Base-by-base conservation (phyloP, 2,797 vertebrate species). In the Pseudopleuronectes americanus region DNA sequence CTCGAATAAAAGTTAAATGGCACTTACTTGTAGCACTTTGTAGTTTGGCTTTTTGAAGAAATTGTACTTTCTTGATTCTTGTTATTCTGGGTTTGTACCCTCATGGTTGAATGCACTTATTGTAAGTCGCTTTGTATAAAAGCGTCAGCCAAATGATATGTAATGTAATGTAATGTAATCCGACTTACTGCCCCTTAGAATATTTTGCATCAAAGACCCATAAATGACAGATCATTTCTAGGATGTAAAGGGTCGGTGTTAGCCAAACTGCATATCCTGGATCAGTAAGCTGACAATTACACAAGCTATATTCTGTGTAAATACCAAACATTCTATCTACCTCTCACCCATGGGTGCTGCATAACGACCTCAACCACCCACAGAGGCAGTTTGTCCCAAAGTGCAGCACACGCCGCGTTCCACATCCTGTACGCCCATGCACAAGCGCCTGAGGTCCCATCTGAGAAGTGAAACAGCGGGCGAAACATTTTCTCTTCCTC, bases 371-470 rank as follows among this genome's bases (percentile, higher is more conserved):
- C 69, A 78, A 54, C 69, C 86, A 52, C 79, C 90, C 62, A 79
- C 76, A 41, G 60, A 64, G 7, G 10, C 28, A n/a, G 8, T 7
- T 64, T 13, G 24, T 57, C 67, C 57, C 33, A 1, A 8, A 61
- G 28, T 55, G 1, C 56, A 6, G 17, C 2, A n/a, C 24, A 47
- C n/a, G 62, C 55, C 61, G 16, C 70, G 24, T 75, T 55, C 57
- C 9, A 86, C 90, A 87, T 93, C 90, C 90, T 91, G 81, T 68
- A 72, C 81, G 49, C 82, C 81, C 59, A 74, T 75, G 76, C 82
- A 76, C 28, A 7, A 8, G 21, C 8, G 38, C 38, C 28, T 24
- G 19, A 69, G 52, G 60, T 74, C 70, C 58, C 66, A 22, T 72
- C 22, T 57, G 67, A 80, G 64, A 72, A 84, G 64, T 59, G 71